These are phyloP conservation scores for Atractosteus spatula DNA, from an alignment of 2,113 vertebrate species.

Conservation along the genomic window DNA sequence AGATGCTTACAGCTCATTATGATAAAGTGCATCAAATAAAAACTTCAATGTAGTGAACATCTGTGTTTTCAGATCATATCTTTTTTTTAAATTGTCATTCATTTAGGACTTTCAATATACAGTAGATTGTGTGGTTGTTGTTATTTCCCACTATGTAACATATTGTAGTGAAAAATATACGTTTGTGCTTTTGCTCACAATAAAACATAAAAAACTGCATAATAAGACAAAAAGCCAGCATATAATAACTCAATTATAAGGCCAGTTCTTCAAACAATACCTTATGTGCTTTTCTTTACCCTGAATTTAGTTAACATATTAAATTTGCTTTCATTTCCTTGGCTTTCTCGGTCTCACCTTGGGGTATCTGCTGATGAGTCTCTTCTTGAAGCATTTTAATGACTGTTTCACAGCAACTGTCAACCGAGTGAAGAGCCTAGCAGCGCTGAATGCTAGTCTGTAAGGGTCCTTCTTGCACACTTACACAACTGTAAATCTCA, in stretches of 20 bases:
- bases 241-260: neutral
- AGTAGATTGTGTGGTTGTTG: too few relatives aligned
- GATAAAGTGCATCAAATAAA: too few relatives aligned
- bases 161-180: too few relatives aligned
- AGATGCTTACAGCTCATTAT: too few relatives aligned
- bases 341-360: conserved; percentile 76
- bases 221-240: neutral
- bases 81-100: too few relatives aligned
- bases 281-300: neutral
- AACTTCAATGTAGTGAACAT: too few relatives aligned
- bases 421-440: conserved; percentile 74
- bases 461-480: conserved; percentile 71
- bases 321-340: conserved; percentile 74
- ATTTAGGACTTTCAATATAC: too few relatives aligned
- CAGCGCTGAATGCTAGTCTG: conserved; percentile 69
- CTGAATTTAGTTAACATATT: conserved; percentile 64
- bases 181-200: too few relatives aligned
- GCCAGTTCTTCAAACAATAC: conserved; percentile 9
- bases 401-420: conserved; percentile 81
- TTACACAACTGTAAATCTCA: conserved; percentile 69
- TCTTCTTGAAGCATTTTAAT: conserved; percentile 82
- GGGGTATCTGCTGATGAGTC: conserved; percentile 81
- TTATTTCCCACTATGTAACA: too few relatives aligned
- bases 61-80: too few relatives aligned
- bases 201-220: neutral